Evolutionary conservation across 2,888 invertebrate genomes (phyloP).

Genomic region (Lypha dubia): DNA sequence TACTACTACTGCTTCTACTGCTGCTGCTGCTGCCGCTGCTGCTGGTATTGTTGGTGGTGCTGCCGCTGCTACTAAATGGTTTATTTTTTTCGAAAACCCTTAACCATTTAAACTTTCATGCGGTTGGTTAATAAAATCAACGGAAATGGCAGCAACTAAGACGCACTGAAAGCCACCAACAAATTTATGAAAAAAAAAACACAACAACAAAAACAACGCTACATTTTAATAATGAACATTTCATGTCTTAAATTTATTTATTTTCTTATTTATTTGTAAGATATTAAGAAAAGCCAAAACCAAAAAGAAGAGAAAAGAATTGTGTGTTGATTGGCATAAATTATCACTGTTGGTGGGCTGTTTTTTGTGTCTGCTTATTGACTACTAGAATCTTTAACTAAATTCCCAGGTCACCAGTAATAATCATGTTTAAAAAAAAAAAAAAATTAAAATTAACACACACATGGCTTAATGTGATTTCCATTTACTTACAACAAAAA

Average conservation of each 20-base stretch:
- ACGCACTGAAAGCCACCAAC: conserved; percentile 11
- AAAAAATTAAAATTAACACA: conserved; percentile 3
- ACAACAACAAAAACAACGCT: neutral
- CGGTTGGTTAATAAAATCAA: conserved; percentile 21
- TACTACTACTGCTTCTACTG: neutral
- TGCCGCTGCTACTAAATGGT: neutral
- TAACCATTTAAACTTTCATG: neutral
- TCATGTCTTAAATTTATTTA: conserved; percentile 35
- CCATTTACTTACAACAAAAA: neutral
- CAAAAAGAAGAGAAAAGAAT: conserved; percentile 37
- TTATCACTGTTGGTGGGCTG: conserved; percentile 70
- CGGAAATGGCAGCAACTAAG: conserved; percentile 26
- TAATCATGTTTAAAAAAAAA: conserved; percentile 18
- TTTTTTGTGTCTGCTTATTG: neutral
- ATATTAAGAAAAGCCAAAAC: conserved; percentile 37
- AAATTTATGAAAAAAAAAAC: conserved; percentile 5
- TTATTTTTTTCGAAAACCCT: conserved; percentile 21
- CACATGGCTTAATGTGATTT: conserved; percentile 31
- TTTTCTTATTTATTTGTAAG: conserved; percentile 41
- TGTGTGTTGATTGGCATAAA: conserved; percentile 70
- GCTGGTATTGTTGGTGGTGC: neutral
- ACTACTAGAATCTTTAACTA: conserved; percentile 31
- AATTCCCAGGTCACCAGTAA: conserved; percentile 26
- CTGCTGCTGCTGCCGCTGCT: neutral
- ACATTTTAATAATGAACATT: conserved; percentile 53